Base-by-base conservation (phyloP, 2,113 vertebrate genomes). In the Amazona vittata region DNA sequence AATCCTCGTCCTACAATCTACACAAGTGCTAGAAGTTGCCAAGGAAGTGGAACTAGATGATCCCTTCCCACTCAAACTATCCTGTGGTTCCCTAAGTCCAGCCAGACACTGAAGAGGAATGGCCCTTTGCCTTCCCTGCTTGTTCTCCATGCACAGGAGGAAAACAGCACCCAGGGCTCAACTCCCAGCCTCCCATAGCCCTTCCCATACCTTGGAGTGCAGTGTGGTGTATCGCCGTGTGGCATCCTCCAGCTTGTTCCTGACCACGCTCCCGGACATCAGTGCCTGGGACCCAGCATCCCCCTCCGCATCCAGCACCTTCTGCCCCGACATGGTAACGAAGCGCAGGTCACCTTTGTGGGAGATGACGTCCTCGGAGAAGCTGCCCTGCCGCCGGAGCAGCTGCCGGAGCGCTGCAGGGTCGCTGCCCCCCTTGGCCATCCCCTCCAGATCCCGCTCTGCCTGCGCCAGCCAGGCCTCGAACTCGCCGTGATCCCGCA, bases 331-430 rank as follows among this genome's bases (percentile, higher is more conserved):
- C 97, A 99, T 99, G 83, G 99, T 99, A 16, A 99, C 98, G 18
- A 99, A 99, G 43, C 99, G 98, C 96, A 99, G 97, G 96, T 99
- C 99, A 0, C 99, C 99, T 94, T 99, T 99, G 98, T 99, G 99
- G 89, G 99, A 99, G 96, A 99, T 99, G 0, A 99, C 98, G 0
- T 99, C 99, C 86, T 99, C 99, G 0, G 98, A 98, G 90, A 99
- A 98, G 92, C 98, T 98, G 6, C 98, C 95, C 86, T 98, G 98
- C 3, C 83, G 90, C 50, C 37, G 96, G 2, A 98, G 97, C 77
- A 98, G 95, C 60, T 71, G 94, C 67, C 97, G 97, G 14, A 99
- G 98, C 9, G 96, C 97, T 5, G 96, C 95, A 0, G 98, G 98
- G 49, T 98, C 97, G 0, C 98, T 91, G 86, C 91, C 97, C 63